Evolutionary conservation across 1,140 invertebrate species (phyloP), one percentile per base, ranked within the genome.

Genomic region (Pseudobourletiella spinata): DNA sequence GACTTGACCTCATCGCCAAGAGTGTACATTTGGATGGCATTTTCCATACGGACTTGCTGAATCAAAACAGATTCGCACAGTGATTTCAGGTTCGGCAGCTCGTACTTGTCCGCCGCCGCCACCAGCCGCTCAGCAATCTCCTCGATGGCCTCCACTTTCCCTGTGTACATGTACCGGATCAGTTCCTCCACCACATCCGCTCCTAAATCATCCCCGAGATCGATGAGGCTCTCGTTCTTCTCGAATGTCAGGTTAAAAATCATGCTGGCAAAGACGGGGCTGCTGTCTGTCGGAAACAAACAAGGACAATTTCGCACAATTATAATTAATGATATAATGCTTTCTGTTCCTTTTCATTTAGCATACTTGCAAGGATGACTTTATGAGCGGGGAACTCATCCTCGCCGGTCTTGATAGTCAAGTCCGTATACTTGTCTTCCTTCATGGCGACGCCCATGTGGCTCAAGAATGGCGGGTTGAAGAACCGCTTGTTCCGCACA

Each of bases 111-210:
- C 6, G 65, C 65, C 14, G 51, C 32, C 3, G 57, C 25, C 15
- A 67, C 52, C 15, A 67, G 43, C 30, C 55, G 25, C 15, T 66
- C 56, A 2, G 60, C 64, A n/a, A 66, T 52, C 52, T 61, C 54
- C 11, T 58, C 64, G 2, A 57, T 29, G 48, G 42, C 54, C 2
- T 63, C 61, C 6, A 67, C 65, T 28, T 56, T 59, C 11, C 65
- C 65, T 15, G 61, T 67, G 48, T 67, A 67, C 30, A 63, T 60
- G 44, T 67, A 67, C 1, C 58, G 65, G 50, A 67, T 61, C 8
- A 67, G 3, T 26, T 67, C 65, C 55, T 67, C 57, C 1, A 63
- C 29, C 11, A 62, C 61, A 57, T 63, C 61, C 15, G 55, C 28
- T 3, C 64, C 64, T n/a, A 66, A 48, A 20, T 66, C 59, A 16